Evolutionary conservation across 2,113 vertebrate genomes (phyloP), one percentile per base, ranked within the genome.

Genomic region (Thymallus thymallus): DNA sequence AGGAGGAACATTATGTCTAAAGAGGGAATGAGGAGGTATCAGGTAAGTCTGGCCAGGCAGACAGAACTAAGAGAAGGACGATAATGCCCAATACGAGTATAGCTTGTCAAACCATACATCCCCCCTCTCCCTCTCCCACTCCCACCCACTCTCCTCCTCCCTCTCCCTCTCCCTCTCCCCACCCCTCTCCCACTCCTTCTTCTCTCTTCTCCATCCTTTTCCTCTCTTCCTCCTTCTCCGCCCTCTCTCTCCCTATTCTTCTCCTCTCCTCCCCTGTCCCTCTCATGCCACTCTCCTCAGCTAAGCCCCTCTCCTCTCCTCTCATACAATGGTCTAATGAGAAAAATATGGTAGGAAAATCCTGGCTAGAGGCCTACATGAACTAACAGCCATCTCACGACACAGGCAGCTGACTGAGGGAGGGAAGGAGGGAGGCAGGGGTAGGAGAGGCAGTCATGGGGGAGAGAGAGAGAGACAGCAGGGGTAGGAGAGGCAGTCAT

Each of bases 381-480:
- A 95, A 95, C 94, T 95, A 94, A 91, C 93, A 95, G 93, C 91
- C 94, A 94, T 95, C 93, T 94, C 94, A 94, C 92, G 93, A 83
- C 87, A 92, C 89, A 89, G 90, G 55, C 14, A 55, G 51, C 79
- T 73, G 35, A 20, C 51, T 1, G 51, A 55, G 12, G 3, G 12
- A 51, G 68, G 24, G 68, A 48, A 13, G 12, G 69, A 51, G 35
- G 24, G 18, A 51, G 35, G 58, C 61, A 64, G 60, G 78, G 69
- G 45, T 29, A 74, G 80, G 45, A 35, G 6, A 30, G 69, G 22
- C 55, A 26, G 24, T 26, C 22, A 22, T 14, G 60, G 12, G 9
- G 2, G 22, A 22, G 60, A 18, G 22, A 6, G 18, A 14, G 56
- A 32, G 35, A 62, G n/a, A 18, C 5, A 32, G 32, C 32, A 32